Conservation (phyloP, 2,888 invertebrate species). For the Sepioteuthis lessoniana region DNA sequence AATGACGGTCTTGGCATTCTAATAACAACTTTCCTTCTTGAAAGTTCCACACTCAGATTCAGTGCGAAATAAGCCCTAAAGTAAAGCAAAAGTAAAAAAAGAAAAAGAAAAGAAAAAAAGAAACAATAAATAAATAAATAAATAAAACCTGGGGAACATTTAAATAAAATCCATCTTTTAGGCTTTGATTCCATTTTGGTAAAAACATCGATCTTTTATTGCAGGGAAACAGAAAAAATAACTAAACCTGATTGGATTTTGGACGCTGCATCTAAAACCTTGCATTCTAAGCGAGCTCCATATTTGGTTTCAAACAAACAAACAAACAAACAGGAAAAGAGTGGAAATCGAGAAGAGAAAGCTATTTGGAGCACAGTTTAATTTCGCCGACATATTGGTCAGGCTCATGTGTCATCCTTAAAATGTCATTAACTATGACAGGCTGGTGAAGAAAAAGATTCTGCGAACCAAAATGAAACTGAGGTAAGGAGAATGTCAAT, state of each 20-base stretch:
- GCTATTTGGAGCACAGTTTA: not conserved
- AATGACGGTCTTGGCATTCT: not conserved
- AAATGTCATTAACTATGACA: not conserved
- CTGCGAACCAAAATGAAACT: not conserved
- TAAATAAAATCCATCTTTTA: not conserved
- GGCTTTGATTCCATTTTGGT: not conserved
- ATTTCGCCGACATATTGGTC: not conserved
- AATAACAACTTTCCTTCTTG: not conserved
- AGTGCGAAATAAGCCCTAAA: too few relatives aligned
- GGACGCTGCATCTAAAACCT: not conserved
- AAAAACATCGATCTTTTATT: not conserved
- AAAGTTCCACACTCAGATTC: not conserved
- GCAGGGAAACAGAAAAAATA: not conserved
- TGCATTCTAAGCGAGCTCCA: not conserved
- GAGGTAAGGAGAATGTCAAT: not conserved
- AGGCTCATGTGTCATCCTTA: not conserved
- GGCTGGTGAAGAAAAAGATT: not conserved
- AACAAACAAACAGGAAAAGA: too few relatives aligned
- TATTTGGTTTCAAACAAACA: too few relatives aligned
- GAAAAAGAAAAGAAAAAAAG: not conserved
- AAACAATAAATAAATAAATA: too few relatives aligned
- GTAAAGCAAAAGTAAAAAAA: too few relatives aligned
- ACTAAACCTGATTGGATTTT: not conserved
- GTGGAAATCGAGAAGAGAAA: not conserved
- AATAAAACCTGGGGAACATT: not conserved